These are phyloP conservation scores for Chitala chitala DNA, from an alignment of 2,113 vertebrate species.

Conservation along the genomic window DNA sequence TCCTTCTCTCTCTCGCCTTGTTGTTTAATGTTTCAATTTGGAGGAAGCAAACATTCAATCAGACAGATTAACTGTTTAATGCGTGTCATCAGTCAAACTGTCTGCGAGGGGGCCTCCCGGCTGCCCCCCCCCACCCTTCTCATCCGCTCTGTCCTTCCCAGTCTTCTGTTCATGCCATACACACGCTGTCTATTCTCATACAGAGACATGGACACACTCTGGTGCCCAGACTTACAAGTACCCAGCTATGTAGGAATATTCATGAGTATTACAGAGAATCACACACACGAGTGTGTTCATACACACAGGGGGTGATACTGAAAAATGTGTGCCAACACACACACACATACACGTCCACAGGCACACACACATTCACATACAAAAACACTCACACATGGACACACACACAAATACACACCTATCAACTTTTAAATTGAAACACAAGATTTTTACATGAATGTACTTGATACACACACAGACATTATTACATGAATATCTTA, in stretches of 20 bases:
- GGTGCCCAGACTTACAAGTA: conserved; percentile 41
- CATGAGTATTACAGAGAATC: conserved; percentile 2
- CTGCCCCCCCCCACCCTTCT: conserved; percentile 46
- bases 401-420: too few relatives aligned
- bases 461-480: too few relatives aligned
- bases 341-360: background rate
- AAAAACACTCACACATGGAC: background rate
- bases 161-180: conserved; percentile 51
- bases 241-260: conserved; percentile 40
- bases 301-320: too few relatives aligned
- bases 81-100: conserved; percentile 96
- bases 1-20: conserved; percentile 72
- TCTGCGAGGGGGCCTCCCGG: conserved; percentile 74
- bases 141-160: conserved; percentile 57
- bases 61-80: conserved; percentile 97
- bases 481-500: too few relatives aligned
- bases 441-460: too few relatives aligned
- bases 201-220: conserved; percentile 49
- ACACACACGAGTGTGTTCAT: conserved; percentile 24
- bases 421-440: too few relatives aligned
- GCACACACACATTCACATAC: background rate
- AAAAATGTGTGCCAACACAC: conserved; percentile 1
- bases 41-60: conserved; percentile 98
- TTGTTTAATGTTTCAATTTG: conserved; percentile 99
- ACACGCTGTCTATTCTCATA: conserved; percentile 67